These are phyloP conservation scores for Gortyna flavago DNA, from an alignment of 2,888 invertebrate genomes.

Conservation along the genomic window DNA sequence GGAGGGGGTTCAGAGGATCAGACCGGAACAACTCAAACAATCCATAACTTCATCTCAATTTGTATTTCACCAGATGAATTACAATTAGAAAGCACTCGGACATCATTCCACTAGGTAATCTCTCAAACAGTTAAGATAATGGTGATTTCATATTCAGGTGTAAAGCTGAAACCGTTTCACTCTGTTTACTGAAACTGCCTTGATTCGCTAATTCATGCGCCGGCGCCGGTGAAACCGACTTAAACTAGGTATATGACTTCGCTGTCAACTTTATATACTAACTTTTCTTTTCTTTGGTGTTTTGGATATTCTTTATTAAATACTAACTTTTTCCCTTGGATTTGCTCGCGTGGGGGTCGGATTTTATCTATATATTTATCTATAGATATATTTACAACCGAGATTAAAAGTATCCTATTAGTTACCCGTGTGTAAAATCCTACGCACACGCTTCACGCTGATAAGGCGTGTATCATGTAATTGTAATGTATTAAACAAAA, in stretches of 20 bases:
- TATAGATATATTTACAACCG: too few species aligned
- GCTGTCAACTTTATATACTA: conserved; percentile 30
- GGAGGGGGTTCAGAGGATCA: too few species aligned
- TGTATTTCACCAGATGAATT: conserved; percentile 44
- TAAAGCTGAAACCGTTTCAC: conserved; percentile 69
- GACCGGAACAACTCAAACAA: too few species aligned
- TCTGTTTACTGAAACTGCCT: conserved; percentile 67
- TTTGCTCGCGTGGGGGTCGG: neutral
- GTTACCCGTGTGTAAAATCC: neutral
- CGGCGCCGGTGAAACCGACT: conserved; percentile 58
- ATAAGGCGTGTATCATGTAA: too few species aligned
- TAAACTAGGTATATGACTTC: conserved; percentile 13
- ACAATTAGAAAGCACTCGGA: conserved; percentile 63
- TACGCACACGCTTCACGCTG: neutral
- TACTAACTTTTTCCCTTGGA: neutral
- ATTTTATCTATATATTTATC: too few species aligned
- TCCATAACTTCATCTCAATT: neutral
- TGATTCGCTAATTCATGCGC: conserved; percentile 64
- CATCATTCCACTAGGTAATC: conserved; percentile 59
- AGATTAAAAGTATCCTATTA: neutral
- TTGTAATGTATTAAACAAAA: too few species aligned
- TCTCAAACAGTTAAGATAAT: conserved; percentile 59
- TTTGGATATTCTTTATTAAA: neutral
- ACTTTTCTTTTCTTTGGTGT: neutral
- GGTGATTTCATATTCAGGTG: conserved; percentile 67